Evolutionary conservation across 2,888 invertebrate species (phyloP).

Genomic region (Eumerus sabulonum): DNA sequence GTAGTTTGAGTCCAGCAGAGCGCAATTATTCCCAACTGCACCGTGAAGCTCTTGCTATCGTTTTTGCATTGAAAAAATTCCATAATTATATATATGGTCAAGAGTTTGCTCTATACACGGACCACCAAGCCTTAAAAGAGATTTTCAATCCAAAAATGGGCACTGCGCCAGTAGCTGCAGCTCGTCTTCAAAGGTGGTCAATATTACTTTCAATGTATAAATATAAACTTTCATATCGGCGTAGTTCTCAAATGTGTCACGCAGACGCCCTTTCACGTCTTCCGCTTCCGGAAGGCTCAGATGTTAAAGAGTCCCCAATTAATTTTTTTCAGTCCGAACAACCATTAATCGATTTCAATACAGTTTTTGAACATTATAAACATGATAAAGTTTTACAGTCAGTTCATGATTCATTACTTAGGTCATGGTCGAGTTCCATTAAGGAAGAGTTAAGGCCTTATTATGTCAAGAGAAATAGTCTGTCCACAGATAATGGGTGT

Average conservation of each 20-base stretch:
- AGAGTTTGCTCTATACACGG: slow-evolving; percentile 59
- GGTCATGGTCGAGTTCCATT: slow-evolving; percentile 12
- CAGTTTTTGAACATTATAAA: too few species aligned
- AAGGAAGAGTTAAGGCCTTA: slow-evolving; percentile 6
- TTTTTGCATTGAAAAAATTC: slow-evolving; percentile 70
- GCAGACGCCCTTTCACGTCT: slow-evolving; percentile 32
- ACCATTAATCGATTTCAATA: too few species aligned
- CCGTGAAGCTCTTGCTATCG: slow-evolving; percentile 21
- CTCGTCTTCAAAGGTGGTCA: slow-evolving; percentile 20
- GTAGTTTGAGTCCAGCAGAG: slow-evolving; percentile 8
- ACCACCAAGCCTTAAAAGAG: slow-evolving; percentile 57
- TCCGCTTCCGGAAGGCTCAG: slow-evolving; percentile 16
- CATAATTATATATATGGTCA: slow-evolving; percentile 75
- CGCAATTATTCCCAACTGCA: slow-evolving; percentile 17
- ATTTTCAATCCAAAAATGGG: slow-evolving; percentile 63
- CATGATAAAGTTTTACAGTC: too few species aligned
- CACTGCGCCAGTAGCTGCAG: slow-evolving; percentile 56
- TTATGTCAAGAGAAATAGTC: slow-evolving; percentile 24
- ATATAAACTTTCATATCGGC: slow-evolving; percentile 22
- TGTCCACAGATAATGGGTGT: slow-evolving; percentile 20
- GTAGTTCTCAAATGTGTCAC: slow-evolving; percentile 19
- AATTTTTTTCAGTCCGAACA: too few species aligned
- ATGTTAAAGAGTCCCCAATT: slow-evolving; percentile 3
- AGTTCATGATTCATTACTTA: slow-evolving; percentile 7
- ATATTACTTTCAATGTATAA: slow-evolving; percentile 24